Evolutionary conservation across 2,113 vertebrate genomes (phyloP), one percentile per base, ranked within the genome.

Genomic region (Pycnonotus jocosus): DNA sequence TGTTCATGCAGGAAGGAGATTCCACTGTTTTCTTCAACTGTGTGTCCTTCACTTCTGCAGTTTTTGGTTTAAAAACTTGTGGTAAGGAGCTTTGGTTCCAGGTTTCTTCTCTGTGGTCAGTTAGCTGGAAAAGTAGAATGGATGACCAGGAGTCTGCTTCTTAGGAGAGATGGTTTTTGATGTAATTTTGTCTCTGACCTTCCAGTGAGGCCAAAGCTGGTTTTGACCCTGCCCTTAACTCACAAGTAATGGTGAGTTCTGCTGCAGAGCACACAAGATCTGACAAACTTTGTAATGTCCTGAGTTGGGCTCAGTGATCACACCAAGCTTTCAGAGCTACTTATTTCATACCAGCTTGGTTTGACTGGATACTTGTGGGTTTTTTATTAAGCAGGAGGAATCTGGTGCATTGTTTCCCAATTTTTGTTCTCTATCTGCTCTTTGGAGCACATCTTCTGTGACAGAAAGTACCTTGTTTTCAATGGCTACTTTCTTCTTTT

Each of bases 241-340:
- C n/a, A 0, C 6, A n/a, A 22, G 22, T 83, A 4, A 6, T 14
- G 27, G 11, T 4, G 9, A 7, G 7, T 20, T 25, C 28, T 61
- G n/a, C 35, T 62, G 40, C 5, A 33, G 15, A 48, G 56, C 51
- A 33, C 30, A 33, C 10, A 45, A 61, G 73, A 12, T 48, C 4
- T 61, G 35, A 16, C 35, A 45, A 19, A n/a, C 25, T 50, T 44
- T 31, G 18, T 38, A 16, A 8, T 4, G 3, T 30, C 24, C 28
- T 12, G 6, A 24, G 7, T 5, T 61, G 40, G 72, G 48, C 15
- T 61, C 0, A 0, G 28, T 38, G 1, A 33, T 76, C 35, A 20
- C 16, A 18, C 27, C 5, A 42, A 23, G 28, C 24, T 83, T 83
- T 77, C 30, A 12, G 37, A 54, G 35, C 15, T 30, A 27, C 14